These are phyloP conservation scores for Crenuchus spilurus DNA, from an alignment of 2,797 vertebrate species.

Conservation along the genomic window DNA sequence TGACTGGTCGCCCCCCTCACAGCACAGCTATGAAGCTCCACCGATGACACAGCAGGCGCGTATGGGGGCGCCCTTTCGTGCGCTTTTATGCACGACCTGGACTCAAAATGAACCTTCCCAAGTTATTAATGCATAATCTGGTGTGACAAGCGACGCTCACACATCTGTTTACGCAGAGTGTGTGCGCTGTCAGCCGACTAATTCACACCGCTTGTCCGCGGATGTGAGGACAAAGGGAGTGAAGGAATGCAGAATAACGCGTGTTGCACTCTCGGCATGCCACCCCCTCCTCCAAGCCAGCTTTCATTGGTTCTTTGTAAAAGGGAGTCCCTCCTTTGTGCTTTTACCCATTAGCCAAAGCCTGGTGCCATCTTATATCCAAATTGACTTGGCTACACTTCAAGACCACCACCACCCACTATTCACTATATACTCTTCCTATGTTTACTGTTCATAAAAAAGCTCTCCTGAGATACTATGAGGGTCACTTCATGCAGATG, in stretches of 20 bases:
- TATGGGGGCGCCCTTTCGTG: not conserved
- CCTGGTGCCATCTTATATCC: conserved; percentile 13
- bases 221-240: conserved; percentile 49
- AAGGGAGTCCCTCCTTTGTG: conserved; percentile 35
- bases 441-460: no score
- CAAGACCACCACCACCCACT: no score
- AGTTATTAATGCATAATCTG: conserved; percentile 23
- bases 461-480: no score
- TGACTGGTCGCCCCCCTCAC: conserved; percentile 16
- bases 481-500: no score
- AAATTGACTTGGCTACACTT: not conserved
- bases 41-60: not conserved
- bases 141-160: conserved; percentile 23
- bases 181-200: conserved; percentile 33
- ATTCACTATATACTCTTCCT: no score
- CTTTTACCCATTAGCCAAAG: conserved; percentile 39
- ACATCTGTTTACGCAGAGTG: conserved; percentile 18
- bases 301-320: not conserved
- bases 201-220: conserved; percentile 29
- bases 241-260: conserved; percentile 53
- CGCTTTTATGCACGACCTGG: not conserved
- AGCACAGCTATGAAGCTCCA: not conserved
- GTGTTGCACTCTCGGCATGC: conserved; percentile 35
- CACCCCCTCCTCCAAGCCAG: conserved; percentile 17
- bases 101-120: not conserved